Conservation (phyloP, 2,797 vertebrate species). For the Micrastur ruficollis region DNA sequence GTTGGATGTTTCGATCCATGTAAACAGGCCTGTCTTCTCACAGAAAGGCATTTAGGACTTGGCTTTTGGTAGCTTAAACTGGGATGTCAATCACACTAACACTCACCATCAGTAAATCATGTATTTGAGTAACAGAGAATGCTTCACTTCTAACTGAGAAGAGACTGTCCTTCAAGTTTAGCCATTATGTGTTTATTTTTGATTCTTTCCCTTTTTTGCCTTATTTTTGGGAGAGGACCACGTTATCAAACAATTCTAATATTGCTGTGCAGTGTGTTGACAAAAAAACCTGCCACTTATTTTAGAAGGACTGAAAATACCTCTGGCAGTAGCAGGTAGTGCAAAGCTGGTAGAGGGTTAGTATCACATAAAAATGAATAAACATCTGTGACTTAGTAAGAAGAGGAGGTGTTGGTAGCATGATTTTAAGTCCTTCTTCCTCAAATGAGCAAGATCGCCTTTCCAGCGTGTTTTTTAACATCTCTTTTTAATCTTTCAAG, state of each 20-base stretch:
- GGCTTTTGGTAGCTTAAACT: not conserved
- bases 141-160: not conserved
- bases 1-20: not conserved
- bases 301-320: not conserved
- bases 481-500: not conserved
- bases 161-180: not conserved
- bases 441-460: not conserved
- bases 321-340: not conserved
- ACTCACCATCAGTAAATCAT: not conserved
- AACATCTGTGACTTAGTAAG: not conserved
- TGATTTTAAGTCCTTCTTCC: not conserved
- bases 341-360: not conserved
- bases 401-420: accelerated
- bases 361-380: not conserved
- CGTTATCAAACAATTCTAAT: accelerated
- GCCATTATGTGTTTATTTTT: not conserved
- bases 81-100: not conserved
- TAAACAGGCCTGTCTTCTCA: not conserved
- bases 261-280: not conserved
- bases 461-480: not conserved
- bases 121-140: not conserved
- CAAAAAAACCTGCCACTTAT: not conserved
- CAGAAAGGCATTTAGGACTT: not conserved
- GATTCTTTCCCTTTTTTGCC: not conserved
- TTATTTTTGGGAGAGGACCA: not conserved